Evolutionary conservation across 2,797 vertebrate genomes (phyloP).

Genomic region (Gambelia wislizenii): DNA sequence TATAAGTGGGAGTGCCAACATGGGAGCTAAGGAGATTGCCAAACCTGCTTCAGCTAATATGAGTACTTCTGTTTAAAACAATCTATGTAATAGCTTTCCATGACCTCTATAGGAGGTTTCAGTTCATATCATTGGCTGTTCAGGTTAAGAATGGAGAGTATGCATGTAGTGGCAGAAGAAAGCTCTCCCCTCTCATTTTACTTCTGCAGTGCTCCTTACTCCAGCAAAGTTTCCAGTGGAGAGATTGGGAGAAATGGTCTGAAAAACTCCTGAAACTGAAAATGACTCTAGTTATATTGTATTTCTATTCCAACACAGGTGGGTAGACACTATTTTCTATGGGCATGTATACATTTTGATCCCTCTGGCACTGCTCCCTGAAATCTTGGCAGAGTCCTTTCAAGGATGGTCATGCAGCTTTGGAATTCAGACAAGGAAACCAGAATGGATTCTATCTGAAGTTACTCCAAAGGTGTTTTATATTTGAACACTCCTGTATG

Average conservation of each 20-base stretch:
- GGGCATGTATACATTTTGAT: not conserved
- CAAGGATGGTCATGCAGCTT: not conserved
- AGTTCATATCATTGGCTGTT: not conserved
- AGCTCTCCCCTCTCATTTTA: not conserved
- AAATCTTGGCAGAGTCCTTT: not conserved
- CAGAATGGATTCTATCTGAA: not conserved
- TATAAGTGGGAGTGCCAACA: not conserved
- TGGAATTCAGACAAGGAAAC: not conserved
- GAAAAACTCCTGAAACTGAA: not conserved
- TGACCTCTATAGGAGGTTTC: not conserved
- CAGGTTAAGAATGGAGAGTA: not conserved
- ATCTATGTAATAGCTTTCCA: not conserved
- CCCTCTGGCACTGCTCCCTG: not conserved
- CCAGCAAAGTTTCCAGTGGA: not conserved
- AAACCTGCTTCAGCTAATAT: constrained; percentile 22
- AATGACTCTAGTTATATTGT: not conserved
- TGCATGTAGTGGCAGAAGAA: not conserved
- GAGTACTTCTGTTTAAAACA: not conserved
- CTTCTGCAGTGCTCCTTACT: not conserved
- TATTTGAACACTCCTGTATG: not conserved
- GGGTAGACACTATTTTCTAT: not conserved
- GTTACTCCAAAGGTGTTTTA: not conserved
- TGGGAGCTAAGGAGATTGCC: not conserved
- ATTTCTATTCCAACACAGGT: not conserved
- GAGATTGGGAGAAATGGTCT: not conserved